phyloP scores from a whole-genome alignment of 2,113 vertebrate species.

The Phyllopteryx taeniolatus region DNA sequence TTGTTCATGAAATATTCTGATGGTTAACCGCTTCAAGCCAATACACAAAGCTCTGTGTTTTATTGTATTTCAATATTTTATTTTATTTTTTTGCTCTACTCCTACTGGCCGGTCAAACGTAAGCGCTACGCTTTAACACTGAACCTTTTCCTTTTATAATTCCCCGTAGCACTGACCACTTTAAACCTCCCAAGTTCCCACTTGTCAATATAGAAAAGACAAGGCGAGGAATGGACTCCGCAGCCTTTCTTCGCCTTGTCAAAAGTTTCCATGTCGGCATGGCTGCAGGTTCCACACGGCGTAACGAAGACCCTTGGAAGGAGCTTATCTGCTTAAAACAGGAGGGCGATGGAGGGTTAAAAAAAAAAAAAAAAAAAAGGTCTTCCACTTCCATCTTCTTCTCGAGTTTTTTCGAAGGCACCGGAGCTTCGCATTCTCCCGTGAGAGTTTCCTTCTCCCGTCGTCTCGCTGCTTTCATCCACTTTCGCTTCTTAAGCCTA shows the following conservation, averaged over 20 bases:
- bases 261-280: slow-evolving; percentile 54
- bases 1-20: neutral
- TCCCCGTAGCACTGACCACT: slow-evolving; percentile 47
- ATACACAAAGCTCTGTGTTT: neutral
- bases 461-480: slow-evolving; percentile 53
- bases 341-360: slow-evolving; percentile 55
- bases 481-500: slow-evolving; percentile 42
- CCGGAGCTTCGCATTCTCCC: slow-evolving; percentile 51
- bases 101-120: neutral
- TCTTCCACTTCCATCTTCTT: slow-evolving; percentile 47
- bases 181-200: slow-evolving; percentile 59
- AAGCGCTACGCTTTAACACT: neutral
- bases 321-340: slow-evolving; percentile 74
- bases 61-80: too few relatives aligned
- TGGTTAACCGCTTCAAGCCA: neutral
- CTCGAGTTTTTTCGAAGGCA: slow-evolving; percentile 60
- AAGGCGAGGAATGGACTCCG: slow-evolving; percentile 41
- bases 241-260: slow-evolving; percentile 51
- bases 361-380: slow-evolving; percentile 27
- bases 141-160: slow-evolving; percentile 44
- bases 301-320: slow-evolving; percentile 71
- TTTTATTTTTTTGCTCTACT: neutral
- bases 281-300: slow-evolving; percentile 58
- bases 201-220: slow-evolving; percentile 54
- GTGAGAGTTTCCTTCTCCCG: slow-evolving; percentile 27